A percentile compares a stretch with the other conserved stretches of the same genome.
phyloP scores from a whole-genome alignment of 2,888 invertebrate genomes.

The Melinaea marsaeus region DNA sequence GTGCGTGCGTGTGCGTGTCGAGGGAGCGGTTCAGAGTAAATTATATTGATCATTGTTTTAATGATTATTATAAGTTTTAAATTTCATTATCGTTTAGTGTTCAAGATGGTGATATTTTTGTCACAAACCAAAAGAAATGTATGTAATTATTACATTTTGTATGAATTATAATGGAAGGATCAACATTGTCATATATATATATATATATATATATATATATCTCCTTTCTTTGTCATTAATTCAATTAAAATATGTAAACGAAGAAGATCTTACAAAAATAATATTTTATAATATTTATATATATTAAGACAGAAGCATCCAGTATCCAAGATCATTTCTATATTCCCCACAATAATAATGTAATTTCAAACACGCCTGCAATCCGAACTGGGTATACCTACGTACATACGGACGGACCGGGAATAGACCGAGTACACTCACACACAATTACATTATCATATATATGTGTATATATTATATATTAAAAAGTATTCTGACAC shows the following conservation, averaged over 20 bases:
- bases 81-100: neutral
- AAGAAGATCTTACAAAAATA: too few relatives aligned
- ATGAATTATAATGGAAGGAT: too few relatives aligned
- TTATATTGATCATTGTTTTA: slow-evolving; percentile 17
- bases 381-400: slow-evolving; percentile 50
- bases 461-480: neutral
- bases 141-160: too few relatives aligned
- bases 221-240: too few relatives aligned
- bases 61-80: slow-evolving; percentile 16
- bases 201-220: too few relatives aligned
- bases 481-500: neutral
- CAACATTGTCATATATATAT: too few relatives aligned
- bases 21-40: slow-evolving; percentile 41
- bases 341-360: slow-evolving; percentile 33
- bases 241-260: too few relatives aligned
- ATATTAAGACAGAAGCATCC: too few relatives aligned
- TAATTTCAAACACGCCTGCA: slow-evolving; percentile 45
- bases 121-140: neutral
- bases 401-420: slow-evolving; percentile 35
- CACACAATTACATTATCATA: slow-evolving; percentile 23
- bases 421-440: slow-evolving; percentile 51
- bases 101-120: neutral
- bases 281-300: too few relatives aligned
- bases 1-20: slow-evolving; percentile 37
- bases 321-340: neutral